phyloP scores from a whole-genome alignment of 2,113 vertebrate species.

The Noctilio leporinus region DNA sequence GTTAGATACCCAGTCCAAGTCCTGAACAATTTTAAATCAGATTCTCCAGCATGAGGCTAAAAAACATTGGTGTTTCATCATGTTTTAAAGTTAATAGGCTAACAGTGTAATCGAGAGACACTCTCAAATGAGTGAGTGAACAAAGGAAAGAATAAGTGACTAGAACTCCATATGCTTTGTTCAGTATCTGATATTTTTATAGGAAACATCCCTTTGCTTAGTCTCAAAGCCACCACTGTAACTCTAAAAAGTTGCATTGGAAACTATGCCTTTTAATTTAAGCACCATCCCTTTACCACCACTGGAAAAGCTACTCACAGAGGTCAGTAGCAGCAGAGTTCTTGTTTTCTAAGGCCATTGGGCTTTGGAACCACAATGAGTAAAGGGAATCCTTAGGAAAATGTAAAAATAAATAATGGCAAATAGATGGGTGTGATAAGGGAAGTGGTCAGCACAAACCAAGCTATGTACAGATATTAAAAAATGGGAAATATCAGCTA shows the following conservation, averaged over 20 bases:
- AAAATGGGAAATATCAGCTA: slow-evolving; percentile 7
- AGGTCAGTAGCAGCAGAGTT: not conserved
- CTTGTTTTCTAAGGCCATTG: not conserved
- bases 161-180: not conserved
- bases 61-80: not conserved
- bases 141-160: not conserved
- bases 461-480: not conserved
- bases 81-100: not conserved
- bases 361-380: not conserved
- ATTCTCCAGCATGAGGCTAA: not conserved
- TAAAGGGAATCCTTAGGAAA: not conserved
- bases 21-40: not conserved
- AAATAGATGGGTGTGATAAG: not conserved
- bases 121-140: not conserved
- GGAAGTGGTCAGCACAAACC: not conserved
- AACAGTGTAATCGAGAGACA: not conserved
- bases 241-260: not conserved
- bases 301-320: not conserved
- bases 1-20: not conserved
- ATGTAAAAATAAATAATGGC: not conserved
- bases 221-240: not conserved
- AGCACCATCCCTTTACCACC: not conserved
- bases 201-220: not conserved
- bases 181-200: not conserved
- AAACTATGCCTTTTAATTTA: not conserved